A percentile compares a stretch with the other conserved stretches of the same genome.
Conservation (phyloP, 2,888 invertebrate species). For the Lamellibrachia columna region DNA sequence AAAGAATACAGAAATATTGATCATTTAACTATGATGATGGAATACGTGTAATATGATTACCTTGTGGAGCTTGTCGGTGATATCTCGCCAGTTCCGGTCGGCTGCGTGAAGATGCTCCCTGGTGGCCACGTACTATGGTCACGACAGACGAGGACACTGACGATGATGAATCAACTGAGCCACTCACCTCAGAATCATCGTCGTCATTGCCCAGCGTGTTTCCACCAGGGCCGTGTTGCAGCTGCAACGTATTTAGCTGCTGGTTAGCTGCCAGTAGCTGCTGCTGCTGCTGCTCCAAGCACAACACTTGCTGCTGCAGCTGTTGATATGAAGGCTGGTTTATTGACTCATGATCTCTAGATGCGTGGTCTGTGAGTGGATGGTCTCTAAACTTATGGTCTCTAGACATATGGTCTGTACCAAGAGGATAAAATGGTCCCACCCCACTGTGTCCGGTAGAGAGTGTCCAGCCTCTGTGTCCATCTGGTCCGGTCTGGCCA, state of each 20-base stretch:
- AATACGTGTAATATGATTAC: background rate
- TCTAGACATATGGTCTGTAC: background rate
- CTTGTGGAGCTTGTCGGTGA: background rate
- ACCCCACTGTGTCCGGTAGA: background rate
- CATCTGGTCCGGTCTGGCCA: background rate
- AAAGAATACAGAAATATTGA: too few relatives aligned
- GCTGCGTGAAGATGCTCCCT: background rate
- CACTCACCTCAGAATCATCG: background rate
- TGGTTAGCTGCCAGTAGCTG: background rate
- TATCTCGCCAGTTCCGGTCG: background rate
- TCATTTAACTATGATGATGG: background rate
- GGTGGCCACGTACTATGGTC: background rate
- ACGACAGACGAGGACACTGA: background rate
- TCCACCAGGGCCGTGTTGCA: background rate
- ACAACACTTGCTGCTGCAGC: background rate
- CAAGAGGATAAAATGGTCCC: background rate
- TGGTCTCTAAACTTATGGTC: background rate
- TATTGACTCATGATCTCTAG: background rate
- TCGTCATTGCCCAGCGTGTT: background rate
- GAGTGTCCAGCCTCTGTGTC: background rate
- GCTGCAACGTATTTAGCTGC: background rate
- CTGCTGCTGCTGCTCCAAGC: background rate
- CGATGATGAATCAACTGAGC: background rate
- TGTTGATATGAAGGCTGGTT: background rate
- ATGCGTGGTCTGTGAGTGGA: background rate